A percentile compares a stretch with the other conserved stretches of the same genome.
These are phyloP conservation scores for Melanotaenia parkinsoni DNA, from an alignment of 2,797 vertebrate genomes.

Conservation along the genomic window DNA sequence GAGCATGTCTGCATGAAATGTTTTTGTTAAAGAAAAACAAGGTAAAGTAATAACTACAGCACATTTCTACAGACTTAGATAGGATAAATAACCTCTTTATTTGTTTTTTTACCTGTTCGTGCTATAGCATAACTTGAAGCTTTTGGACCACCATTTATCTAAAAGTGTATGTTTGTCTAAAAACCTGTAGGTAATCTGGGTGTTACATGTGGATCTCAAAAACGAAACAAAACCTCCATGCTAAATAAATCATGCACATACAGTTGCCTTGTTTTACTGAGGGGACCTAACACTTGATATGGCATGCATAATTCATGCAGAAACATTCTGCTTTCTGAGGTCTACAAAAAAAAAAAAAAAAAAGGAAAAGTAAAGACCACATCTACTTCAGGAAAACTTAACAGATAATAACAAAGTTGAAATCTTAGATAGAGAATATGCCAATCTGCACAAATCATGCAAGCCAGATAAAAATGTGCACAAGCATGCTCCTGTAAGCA, in stretches of 20 bases:
- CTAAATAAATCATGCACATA: conserved; percentile 78
- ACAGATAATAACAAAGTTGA: not conserved
- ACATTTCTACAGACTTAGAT: not conserved
- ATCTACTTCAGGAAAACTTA: not conserved
- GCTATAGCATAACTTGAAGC: not conserved
- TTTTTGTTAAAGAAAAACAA: conserved; percentile 29
- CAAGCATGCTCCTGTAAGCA: not conserved
- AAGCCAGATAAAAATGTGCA: conserved; percentile 9
- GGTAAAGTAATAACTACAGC: conserved; percentile 15
- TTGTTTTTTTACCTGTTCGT: not conserved
- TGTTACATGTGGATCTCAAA: conserved; percentile 66
- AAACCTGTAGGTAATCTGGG: conserved; percentile 50
- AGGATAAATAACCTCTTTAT: not conserved
- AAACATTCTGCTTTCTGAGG: conserved; percentile 44
- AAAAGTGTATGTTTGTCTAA: conserved; percentile 48
- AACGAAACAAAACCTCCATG: conserved; percentile 71
- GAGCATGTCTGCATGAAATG: conserved; percentile 8
- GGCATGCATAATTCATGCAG: conserved; percentile 77
- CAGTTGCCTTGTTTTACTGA: conserved; percentile 64
- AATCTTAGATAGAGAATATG: not conserved
- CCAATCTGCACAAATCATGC: conserved; percentile 1
- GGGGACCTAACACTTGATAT: conserved; percentile 76
- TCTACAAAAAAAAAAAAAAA: conserved; percentile 17
- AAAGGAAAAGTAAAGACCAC: not conserved
- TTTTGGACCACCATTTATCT: not conserved